Percentiles rank a stretch among this genome's conserved stretches.
Evolutionary conservation across 2,888 invertebrate genomes (phyloP).

Genomic region (Phasia obesa): DNA sequence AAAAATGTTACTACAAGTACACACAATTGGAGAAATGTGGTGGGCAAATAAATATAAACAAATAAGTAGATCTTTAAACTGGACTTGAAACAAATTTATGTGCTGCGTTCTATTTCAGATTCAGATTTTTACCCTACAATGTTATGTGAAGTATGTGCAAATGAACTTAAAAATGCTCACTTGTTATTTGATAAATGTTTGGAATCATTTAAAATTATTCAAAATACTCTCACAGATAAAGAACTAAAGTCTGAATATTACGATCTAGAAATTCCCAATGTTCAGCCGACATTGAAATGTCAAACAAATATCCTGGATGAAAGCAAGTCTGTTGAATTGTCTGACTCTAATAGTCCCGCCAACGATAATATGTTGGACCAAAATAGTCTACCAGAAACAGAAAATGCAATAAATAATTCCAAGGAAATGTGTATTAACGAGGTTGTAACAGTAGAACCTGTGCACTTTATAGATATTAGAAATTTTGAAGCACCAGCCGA

Average conservation of each 20-base stretch:
- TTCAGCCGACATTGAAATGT: no score
- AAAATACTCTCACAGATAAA: background rate
- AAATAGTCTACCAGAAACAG: background rate
- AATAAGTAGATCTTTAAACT: background rate
- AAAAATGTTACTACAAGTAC: constrained; percentile 55
- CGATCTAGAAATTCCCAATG: background rate
- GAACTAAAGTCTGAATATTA: background rate
- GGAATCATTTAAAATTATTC: constrained; percentile 17
- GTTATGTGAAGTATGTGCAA: constrained; percentile 38
- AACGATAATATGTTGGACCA: background rate
- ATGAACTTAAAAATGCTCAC: constrained; percentile 27
- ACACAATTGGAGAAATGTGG: constrained; percentile 19
- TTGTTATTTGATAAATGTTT: constrained; percentile 37
- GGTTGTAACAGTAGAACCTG: background rate
- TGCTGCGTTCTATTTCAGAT: constrained; percentile 17
- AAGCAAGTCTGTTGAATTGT: background rate
- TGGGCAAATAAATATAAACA: background rate
- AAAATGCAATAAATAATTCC: background rate
- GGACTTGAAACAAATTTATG: background rate
- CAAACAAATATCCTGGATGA: background rate
- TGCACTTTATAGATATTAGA: constrained; percentile 7
- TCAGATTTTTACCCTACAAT: constrained; percentile 14
- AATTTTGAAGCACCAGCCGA: background rate
- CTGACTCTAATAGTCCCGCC: background rate
- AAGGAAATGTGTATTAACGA: background rate